Evolutionary conservation across 2,888 invertebrate species (phyloP).

Genomic region (Aquatica leii): DNA sequence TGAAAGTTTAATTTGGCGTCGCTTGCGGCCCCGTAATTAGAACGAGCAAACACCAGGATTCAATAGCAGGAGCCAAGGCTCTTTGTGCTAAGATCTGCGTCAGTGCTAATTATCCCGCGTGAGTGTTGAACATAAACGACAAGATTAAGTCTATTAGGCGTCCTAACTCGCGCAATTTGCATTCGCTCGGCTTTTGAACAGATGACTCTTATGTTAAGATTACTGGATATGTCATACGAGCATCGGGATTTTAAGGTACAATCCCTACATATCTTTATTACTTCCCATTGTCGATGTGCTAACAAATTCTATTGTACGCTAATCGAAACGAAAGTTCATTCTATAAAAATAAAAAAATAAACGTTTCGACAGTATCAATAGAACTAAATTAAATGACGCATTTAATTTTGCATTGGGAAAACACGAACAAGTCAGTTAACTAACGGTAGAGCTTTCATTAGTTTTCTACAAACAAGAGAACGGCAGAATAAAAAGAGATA

Average conservation of each 20-base stretch:
- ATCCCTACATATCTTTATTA: constrained; percentile 46
- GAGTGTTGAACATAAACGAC: constrained; percentile 62
- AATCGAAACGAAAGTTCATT: neutral
- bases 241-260: constrained; percentile 46
- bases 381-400: no score
- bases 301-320: constrained; percentile 8
- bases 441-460: neutral
- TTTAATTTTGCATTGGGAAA: no score
- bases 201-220: constrained; percentile 47
- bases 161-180: constrained; percentile 62
- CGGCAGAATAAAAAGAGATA: neutral
- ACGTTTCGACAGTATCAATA: no score
- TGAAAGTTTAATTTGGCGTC: constrained; percentile 62
- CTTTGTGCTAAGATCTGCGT: constrained; percentile 57
- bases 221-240: constrained; percentile 46
- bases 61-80: constrained; percentile 54
- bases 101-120: constrained; percentile 60
- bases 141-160: constrained; percentile 63
- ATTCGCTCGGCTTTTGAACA: constrained; percentile 51
- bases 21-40: constrained; percentile 62
- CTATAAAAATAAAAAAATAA: neutral
- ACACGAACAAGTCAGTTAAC: neutral
- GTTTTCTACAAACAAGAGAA: neutral
- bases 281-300: constrained; percentile 40
- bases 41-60: constrained; percentile 59